phyloP scores from a whole-genome alignment of 2,797 vertebrate species.

The Lutjanus campechanus region DNA sequence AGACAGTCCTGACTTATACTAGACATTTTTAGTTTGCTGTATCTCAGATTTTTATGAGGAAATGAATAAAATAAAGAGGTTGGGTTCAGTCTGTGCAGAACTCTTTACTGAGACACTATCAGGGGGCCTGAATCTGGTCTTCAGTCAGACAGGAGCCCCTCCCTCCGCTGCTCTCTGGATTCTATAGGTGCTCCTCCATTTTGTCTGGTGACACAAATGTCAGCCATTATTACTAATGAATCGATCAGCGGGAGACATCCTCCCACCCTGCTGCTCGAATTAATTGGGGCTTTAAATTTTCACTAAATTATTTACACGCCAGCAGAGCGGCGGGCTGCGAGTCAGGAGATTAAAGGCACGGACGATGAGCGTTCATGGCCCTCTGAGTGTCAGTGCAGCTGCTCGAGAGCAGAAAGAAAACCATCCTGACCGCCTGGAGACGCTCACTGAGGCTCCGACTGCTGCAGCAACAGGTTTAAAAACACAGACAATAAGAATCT shows the following conservation, averaged over 20 bases:
- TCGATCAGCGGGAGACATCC: conserved; percentile 77
- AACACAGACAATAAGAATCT: too few relatives aligned
- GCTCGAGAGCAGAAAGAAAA: not conserved
- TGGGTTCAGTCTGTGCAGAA: too few relatives aligned
- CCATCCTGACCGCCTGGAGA: too few relatives aligned
- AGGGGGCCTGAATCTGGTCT: not conserved
- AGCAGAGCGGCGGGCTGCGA: conserved; percentile 54
- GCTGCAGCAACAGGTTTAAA: not conserved
- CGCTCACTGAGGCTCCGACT: not conserved
- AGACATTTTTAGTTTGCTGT: too few relatives aligned
- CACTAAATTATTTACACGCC: conserved; percentile 86
- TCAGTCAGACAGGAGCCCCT: not conserved
- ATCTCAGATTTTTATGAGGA: not conserved
- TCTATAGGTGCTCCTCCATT: conserved; percentile 56
- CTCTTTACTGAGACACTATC: not conserved
- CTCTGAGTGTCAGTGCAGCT: not conserved
- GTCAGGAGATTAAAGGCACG: conserved; percentile 53
- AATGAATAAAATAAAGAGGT: not conserved
- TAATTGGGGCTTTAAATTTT: conserved; percentile 85
- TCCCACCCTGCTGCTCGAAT: conserved; percentile 79
- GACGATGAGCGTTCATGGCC: conserved; percentile 20
- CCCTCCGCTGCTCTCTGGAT: conserved; percentile 9
- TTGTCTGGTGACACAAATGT: conserved; percentile 78
- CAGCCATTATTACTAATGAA: conserved; percentile 85
- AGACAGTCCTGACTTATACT: not conserved